Evolutionary conservation across 2,888 invertebrate species (phyloP), one percentile per base, ranked within the genome.

Genomic region (Hydrotaea diabolus): DNA sequence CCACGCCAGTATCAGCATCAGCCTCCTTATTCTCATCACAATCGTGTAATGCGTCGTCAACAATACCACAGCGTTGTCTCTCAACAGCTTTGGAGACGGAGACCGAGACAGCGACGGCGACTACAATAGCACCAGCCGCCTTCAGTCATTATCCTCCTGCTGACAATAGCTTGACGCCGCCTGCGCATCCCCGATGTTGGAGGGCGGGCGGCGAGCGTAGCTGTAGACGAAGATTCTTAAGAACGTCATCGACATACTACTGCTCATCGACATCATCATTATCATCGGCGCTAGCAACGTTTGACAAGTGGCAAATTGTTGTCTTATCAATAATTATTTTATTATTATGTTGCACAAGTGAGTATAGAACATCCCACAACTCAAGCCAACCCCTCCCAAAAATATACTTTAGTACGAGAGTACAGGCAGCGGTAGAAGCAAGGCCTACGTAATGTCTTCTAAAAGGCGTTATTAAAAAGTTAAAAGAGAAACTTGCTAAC

Each of bases 251-350:
- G 26, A 3, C 36, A 64, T 19, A 17, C 15, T 39, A n/a, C n/a
- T n/a, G n/a, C n/a, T n/a, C n/a, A n/a, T n/a, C n/a, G n/a, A n/a
- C 39, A 2, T 62, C 59, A 17, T 39, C 73, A n/a, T 15, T 57
- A 59, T 71, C 66, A 71, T 43, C 55, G 39, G 0, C 57, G 55
- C 62, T 71, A 71, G 75, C 72, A 86, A 88, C 75, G 23, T 73
- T 80, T 74, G 73, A 87, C 89, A 90, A 90, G 90, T 91, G 91
- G 92, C 91, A 91, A 90, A 90, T 91, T 89, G 90, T 91, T 88
- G 89, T 85, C 23, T 77, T 90, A 89, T 90, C 91, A 89, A 90
- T 91, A 89, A 91, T 92, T 89, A 90, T 92, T 88, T 88, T 92
- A 87, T 88, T 91, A 85, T 88, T 91, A 89, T 90, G 90, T 86